These are phyloP conservation scores for Acleris literana DNA, from an alignment of 2,888 invertebrate genomes.

Conservation along the genomic window DNA sequence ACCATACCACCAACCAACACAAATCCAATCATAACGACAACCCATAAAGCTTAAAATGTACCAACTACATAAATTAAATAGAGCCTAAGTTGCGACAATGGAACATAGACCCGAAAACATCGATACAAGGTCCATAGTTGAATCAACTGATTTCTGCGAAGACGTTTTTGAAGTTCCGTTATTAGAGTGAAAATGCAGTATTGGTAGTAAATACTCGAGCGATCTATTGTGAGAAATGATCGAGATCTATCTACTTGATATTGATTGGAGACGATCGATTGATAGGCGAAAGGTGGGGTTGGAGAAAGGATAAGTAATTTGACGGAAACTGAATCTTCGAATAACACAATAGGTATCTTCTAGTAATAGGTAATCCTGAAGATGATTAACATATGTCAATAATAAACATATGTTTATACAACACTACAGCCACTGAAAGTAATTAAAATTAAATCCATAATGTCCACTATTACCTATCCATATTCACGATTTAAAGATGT, in stretches of 20 bases:
- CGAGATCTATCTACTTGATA: conserved; percentile 9
- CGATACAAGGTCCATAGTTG: conserved; percentile 42
- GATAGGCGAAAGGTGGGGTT: conserved; percentile 3
- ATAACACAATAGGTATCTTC: too few species aligned
- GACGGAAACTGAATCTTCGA: neutral
- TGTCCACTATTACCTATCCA: too few species aligned
- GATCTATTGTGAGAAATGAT: conserved; percentile 43
- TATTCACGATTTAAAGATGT: too few species aligned
- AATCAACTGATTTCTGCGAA: conserved; percentile 29
- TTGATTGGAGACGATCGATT: conserved; percentile 6
- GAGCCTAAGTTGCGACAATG: conserved; percentile 41
- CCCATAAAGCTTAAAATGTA: conserved; percentile 46
- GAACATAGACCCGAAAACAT: conserved; percentile 47
- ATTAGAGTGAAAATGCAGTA: conserved; percentile 57
- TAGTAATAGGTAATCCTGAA: too few species aligned
- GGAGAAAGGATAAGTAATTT: conserved; percentile 5
- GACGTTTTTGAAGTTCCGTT: conserved; percentile 44
- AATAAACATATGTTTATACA: too few species aligned
- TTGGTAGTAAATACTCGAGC: conserved; percentile 47
- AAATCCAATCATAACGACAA: conserved; percentile 48
- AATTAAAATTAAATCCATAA: neutral
- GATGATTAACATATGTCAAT: too few species aligned
- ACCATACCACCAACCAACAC: conserved; percentile 45
- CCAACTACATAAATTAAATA: conserved; percentile 19
- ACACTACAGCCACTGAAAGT: neutral